phyloP scores from a whole-genome alignment of 2,888 invertebrate species.

The Leuctra nigra region DNA sequence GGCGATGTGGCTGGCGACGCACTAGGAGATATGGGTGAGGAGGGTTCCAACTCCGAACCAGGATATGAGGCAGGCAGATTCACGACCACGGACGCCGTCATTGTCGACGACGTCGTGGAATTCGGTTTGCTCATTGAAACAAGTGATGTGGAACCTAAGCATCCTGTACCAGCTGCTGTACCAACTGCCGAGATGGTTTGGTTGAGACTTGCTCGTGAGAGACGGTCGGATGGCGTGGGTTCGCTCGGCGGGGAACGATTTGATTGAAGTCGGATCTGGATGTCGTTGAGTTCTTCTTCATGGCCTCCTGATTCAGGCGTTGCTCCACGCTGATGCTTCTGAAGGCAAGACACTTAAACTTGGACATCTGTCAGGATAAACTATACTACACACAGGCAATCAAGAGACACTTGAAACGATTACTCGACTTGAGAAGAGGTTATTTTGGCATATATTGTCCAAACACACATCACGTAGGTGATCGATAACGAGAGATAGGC shows the following conservation, averaged over 20 bases:
- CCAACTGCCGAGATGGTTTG: constrained; percentile 26
- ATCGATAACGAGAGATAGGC: no score
- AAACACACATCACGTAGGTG: no score
- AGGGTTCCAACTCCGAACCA: constrained; percentile 36
- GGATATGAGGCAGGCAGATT: constrained; percentile 37
- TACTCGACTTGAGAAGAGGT: not conserved
- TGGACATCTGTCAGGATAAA: not conserved
- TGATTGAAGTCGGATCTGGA: constrained; percentile 38
- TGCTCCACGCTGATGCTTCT: constrained; percentile 34
- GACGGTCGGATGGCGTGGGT: constrained; percentile 28
- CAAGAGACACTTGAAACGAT: not conserved
- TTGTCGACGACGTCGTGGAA: constrained; percentile 36
- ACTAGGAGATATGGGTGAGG: constrained; percentile 33
- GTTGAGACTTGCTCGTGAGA: constrained; percentile 29
- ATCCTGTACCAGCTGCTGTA: constrained; percentile 14
- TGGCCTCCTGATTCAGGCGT: constrained; percentile 35
- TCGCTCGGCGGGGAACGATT: constrained; percentile 31
- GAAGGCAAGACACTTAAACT: constrained; percentile 11
- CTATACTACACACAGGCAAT: not conserved
- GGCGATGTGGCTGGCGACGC: constrained; percentile 33
- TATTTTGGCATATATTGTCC: no score
- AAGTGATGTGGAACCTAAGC: constrained; percentile 28
- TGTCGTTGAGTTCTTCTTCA: constrained; percentile 42
- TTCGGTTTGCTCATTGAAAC: constrained; percentile 35
- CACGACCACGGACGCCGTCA: constrained; percentile 37